Evolutionary conservation across 2,888 invertebrate genomes (phyloP).

Genomic region (Caenorhabditis sulstoni): DNA sequence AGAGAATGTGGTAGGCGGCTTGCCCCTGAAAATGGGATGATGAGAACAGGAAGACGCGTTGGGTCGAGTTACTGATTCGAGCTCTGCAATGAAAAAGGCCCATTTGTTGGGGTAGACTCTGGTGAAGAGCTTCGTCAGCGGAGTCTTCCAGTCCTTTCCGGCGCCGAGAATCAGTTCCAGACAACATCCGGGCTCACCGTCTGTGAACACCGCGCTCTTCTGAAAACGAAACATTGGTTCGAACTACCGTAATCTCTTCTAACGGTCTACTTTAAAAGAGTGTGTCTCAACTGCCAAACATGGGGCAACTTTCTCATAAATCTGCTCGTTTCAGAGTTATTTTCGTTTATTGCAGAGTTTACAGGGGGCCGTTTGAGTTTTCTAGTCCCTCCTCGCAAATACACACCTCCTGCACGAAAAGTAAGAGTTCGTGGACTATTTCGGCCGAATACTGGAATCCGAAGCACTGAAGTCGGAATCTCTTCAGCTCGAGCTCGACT

Average conservation of each 20-base stretch:
- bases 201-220: conserved; percentile 70
- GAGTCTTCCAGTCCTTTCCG: conserved; percentile 69
- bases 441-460: conserved; percentile 13
- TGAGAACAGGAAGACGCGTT: background rate
- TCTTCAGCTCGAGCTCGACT: too few species aligned
- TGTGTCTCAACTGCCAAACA: too few species aligned
- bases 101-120: conserved; percentile 68
- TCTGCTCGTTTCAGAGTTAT: too few species aligned
- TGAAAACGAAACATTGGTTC: conserved; percentile 24
- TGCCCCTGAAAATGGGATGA: conserved; percentile 50
- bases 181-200: conserved; percentile 65
- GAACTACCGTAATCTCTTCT: too few species aligned
- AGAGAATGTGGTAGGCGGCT: conserved; percentile 64
- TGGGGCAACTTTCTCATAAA: too few species aligned
- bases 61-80: conserved; percentile 58
- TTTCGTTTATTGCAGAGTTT: too few species aligned
- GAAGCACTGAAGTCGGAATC: background rate
- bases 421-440: background rate
- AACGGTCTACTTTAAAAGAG: too few species aligned
- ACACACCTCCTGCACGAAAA: too few species aligned
- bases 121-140: conserved; percentile 66
- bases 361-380: too few species aligned
- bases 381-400: too few species aligned
- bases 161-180: conserved; percentile 68
- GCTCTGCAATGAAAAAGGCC: conserved; percentile 70